Base-by-base conservation (phyloP, 64 coral and sea anemone genomes). In the Orbicella faveolata region DNA sequence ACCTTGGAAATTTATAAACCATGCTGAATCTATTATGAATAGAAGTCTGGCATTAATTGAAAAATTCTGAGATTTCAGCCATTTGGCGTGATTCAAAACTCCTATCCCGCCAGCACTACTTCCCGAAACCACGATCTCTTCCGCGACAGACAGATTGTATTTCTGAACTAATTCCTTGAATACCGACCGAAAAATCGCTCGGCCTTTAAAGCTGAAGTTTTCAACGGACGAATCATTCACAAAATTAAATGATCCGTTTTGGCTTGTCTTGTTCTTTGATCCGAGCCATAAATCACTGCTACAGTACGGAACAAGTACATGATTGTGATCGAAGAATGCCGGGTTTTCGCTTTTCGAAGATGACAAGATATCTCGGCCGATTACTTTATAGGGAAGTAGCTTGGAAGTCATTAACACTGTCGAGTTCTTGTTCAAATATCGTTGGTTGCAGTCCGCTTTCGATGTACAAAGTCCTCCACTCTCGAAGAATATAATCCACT, bases 261-360 rank as follows among this genome's bases (percentile, higher is more conserved):
- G 36, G 21, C 13, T 4, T 33, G 82, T 84, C 54, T 57, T 59
- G 61, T 87, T 84, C 12, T 68, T 76, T 17, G 51, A 84, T 7
- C 92, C 92, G 16, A 94, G 92, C 92, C 92, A 94, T 17, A 94
- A 78, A 35, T 94, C 92, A 65, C 92, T 94, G 33, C 92, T 94
- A 51, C 92, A 94, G 39, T 94, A 94, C 14, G 92, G 92, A 9
- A 94, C 92, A n/a, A 94, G 89, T 33, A 94, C 87, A 83, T 89
- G 92, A 15, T 62, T 85, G 73, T 85, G 79, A 52, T 94, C 51
- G 74, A 77, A 67, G 62, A 94, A 89, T 17, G 81, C 55, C 21
- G 92, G 92, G 51, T 94, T 94, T 69, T 84, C 70, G 17, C 69
- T 18, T 82, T 16, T 12, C 9, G 64, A 65, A 30, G 81, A 57